Conservation (phyloP, 2,888 invertebrate genomes). For the Volucella zonaria region DNA sequence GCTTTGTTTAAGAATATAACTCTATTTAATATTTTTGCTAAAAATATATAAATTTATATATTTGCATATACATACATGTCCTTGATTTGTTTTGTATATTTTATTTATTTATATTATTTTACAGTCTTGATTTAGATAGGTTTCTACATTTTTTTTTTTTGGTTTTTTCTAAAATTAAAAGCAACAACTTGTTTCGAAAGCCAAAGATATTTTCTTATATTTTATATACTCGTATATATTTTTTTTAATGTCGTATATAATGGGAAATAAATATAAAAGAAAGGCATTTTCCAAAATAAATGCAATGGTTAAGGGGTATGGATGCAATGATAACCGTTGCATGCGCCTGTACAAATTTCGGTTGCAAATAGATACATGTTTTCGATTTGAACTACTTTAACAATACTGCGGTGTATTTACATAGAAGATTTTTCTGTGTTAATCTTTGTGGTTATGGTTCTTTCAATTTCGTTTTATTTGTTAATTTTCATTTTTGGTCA, state of each 20-base stretch:
- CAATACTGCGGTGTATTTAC: conserved; percentile 69
- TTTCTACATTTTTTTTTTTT: conserved; percentile 8
- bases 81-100: conserved; percentile 49
- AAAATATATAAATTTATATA: conserved; percentile 70
- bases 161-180: conserved; percentile 6
- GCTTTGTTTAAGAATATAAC: conserved; percentile 19
- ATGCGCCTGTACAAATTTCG: conserved; percentile 20
- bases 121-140: conserved; percentile 68
- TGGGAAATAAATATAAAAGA: not conserved
- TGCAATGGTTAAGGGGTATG: not conserved
- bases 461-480: conserved; percentile 10
- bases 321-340: not conserved
- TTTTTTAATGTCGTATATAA: not conserved
- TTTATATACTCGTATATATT: not conserved
- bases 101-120: conserved; percentile 50
- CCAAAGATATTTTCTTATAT: too few species aligned
- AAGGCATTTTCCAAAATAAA: not conserved
- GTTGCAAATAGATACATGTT: conserved; percentile 9
- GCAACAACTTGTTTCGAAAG: conserved; percentile 13
- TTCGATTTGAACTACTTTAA: conserved; percentile 41
- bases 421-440: conserved; percentile 11
- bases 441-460: conserved; percentile 46
- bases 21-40: conserved; percentile 57
- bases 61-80: conserved; percentile 15
- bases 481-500: conserved; percentile 49